These are phyloP conservation scores for Drosophila rhopaloa DNA, from an alignment of 1,140 invertebrate genomes.

Conservation along the genomic window DNA sequence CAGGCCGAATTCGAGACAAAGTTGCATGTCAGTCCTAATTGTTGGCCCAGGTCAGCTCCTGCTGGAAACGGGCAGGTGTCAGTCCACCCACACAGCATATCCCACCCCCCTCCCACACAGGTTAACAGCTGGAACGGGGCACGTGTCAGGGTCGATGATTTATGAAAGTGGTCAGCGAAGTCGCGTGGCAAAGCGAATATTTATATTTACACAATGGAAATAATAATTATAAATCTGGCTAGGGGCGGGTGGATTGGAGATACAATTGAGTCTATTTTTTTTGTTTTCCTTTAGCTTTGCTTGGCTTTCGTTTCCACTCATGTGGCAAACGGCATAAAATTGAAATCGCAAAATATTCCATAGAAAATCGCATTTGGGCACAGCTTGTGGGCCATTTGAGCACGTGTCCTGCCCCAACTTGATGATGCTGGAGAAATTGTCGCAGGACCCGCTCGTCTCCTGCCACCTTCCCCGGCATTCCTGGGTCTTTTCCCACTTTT, in stretches of 20 bases:
- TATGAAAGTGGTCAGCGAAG: slow-evolving; percentile 16
- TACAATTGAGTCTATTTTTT: neutral
- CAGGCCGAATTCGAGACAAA: slow-evolving; percentile 41
- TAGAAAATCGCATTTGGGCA: slow-evolving; percentile 60
- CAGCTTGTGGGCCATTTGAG: slow-evolving; percentile 56
- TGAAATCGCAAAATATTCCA: slow-evolving; percentile 19
- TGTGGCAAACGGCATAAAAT: slow-evolving; percentile 48
- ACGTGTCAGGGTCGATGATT: slow-evolving; percentile 45
- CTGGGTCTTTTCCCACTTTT: slow-evolving; percentile 63
- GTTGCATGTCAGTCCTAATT: slow-evolving; percentile 74
- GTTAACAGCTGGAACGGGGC: slow-evolving; percentile 5
- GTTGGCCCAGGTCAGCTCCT: slow-evolving; percentile 43
- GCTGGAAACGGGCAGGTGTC: slow-evolving; percentile 33
- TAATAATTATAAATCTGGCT: slow-evolving; percentile 48
- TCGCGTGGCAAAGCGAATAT: slow-evolving; percentile 37
- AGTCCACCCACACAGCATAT: slow-evolving; percentile 15
- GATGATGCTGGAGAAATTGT: slow-evolving; percentile 60
- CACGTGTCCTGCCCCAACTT: slow-evolving; percentile 69
- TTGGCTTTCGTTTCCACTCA: slow-evolving; percentile 4
- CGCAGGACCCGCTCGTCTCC: slow-evolving; percentile 37
- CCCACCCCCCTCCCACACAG: neutral
- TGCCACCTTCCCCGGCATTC: neutral
- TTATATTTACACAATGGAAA: slow-evolving; percentile 32
- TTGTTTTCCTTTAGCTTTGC: neutral
- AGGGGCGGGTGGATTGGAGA: too few species aligned